These are phyloP conservation scores for Acropternis orthonyx DNA, from an alignment of 2,797 vertebrate genomes.

Conservation along the genomic window DNA sequence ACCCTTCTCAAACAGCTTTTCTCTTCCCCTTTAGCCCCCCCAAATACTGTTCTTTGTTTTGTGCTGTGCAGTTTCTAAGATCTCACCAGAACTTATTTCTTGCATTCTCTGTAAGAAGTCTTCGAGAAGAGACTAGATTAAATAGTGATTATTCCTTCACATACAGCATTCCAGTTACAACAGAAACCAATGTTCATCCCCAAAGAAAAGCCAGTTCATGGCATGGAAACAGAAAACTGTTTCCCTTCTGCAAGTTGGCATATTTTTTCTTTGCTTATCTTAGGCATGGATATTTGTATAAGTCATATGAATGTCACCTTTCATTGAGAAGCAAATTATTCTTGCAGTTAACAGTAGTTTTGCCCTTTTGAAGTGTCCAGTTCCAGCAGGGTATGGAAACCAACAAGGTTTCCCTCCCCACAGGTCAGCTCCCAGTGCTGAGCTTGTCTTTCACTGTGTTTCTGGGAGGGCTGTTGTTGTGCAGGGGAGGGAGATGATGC, in stretches of 20 bases:
- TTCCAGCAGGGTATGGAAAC: background rate
- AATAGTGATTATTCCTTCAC: constrained; percentile 8
- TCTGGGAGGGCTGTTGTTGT: background rate
- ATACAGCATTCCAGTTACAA: background rate
- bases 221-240: background rate
- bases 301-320: background rate
- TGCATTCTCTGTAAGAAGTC: background rate
- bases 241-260: background rate
- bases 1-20: background rate
- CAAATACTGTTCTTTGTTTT: background rate
- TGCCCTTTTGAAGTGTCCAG: background rate
- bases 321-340: background rate
- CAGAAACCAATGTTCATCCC: background rate
- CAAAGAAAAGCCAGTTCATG: background rate
- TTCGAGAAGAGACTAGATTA: constrained; percentile 11
- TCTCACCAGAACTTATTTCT: background rate
- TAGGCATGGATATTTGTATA: background rate
- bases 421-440: accelerated
- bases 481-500: accelerated
- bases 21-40: background rate
- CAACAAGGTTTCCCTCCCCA: background rate
- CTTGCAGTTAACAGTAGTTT: background rate
- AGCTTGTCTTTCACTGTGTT: background rate
- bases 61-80: background rate
- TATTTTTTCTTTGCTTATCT: background rate